These are phyloP conservation scores for Drosophila subquinaria DNA, from an alignment of 2,888 invertebrate species.

Conservation along the genomic window DNA sequence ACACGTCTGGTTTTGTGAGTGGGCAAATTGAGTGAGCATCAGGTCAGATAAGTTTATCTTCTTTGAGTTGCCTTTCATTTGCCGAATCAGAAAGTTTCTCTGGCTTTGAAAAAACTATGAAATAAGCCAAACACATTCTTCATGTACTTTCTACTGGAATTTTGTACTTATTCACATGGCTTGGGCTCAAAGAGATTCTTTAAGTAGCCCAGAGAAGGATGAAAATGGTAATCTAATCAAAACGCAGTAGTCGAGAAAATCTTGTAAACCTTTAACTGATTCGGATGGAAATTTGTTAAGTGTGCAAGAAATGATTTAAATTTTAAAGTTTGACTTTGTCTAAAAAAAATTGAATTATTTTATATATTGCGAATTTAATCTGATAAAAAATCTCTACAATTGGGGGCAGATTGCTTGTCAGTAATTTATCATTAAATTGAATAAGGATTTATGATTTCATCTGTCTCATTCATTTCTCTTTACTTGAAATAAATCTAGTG, in stretches of 20 bases:
- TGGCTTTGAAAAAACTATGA: conserved; percentile 22
- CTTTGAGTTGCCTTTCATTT: conserved; percentile 10
- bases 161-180: conserved; percentile 31
- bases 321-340: too few relatives aligned
- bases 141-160: conserved; percentile 3
- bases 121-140: conserved; percentile 21
- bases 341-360: background rate
- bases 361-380: background rate
- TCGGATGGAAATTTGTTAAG: background rate
- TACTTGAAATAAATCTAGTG: background rate
- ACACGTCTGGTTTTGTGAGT: conserved; percentile 4
- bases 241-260: conserved; percentile 9
- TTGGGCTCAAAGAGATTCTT: conserved; percentile 39
- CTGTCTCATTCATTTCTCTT: background rate
- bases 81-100: conserved; percentile 16
- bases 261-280: background rate
- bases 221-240: conserved; percentile 14
- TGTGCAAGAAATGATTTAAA: background rate
- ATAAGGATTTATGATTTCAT: conserved; percentile 1
- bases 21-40: conserved; percentile 21
- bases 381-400: background rate
- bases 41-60: conserved; percentile 18
- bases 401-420: background rate
- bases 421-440: conserved; percentile 1
- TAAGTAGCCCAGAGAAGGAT: conserved; percentile 1